Base-by-base conservation (phyloP, 2,888 invertebrate genomes). In the Tanypteryx hageni region DNA sequence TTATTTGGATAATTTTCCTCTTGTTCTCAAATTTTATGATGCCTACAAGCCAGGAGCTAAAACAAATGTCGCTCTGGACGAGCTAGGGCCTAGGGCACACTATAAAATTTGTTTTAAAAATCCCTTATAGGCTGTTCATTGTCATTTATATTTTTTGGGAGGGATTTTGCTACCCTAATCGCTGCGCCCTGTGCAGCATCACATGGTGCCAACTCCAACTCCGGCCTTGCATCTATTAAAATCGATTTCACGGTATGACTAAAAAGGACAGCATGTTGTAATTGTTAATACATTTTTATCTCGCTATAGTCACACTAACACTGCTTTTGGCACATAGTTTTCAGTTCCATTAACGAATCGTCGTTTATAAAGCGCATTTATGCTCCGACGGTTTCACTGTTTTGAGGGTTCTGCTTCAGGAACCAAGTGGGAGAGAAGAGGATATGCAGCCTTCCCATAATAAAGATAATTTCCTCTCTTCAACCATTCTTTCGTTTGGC, bases 391-490 rank as follows among this genome's bases (percentile, higher is more conserved):
- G 11, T 7, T 22, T 22, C 27, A 76, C 22, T 22, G 76, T 27
- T 27, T 76, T 27, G 76, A 13, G 27, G 76, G 11, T 76, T 76
- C 76, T 22, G 76, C 16, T 27, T 13, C 76, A 22, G 22, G 68
- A 18, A 22, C n/a, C 22, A 76, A 27, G 76, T 64, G 44, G 61
- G 61, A 68, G 89, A 44, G 44, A 89, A 64, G 64, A 44, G 44
- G 44, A 44, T 89, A 89, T 64, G 44, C 31, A 68, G 64, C 89
- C 64, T 89, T 64, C 64, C 89, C 58, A 31, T 64, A 89, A 89
- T 89, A 89, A 89, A 89, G 89, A 89, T 89, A 89, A 89, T 89
- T 89, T n/a, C 64, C 18, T 89, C 68, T 68, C 89, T 68, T 64
- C 68, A 61, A 64, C 64, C 44, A n/a, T 68, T 68, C 64, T 16